Conservation (phyloP, 2,797 vertebrate species). For the Sternarchorhynchus goeldii region DNA sequence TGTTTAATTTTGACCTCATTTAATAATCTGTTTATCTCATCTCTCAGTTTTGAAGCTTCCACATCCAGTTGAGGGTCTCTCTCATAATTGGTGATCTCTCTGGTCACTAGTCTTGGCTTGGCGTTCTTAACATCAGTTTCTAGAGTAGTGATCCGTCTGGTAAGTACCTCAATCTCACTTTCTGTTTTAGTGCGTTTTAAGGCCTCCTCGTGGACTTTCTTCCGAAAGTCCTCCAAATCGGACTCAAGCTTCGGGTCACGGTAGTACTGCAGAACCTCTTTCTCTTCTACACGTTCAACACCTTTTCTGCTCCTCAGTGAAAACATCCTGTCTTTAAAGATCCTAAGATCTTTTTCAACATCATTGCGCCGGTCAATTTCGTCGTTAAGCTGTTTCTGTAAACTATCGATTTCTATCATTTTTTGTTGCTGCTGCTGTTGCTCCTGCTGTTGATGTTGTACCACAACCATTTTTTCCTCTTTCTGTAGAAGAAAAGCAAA, state of each 20-base stretch:
- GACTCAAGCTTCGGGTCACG: conserved; percentile 87
- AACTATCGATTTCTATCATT: conserved; percentile 63
- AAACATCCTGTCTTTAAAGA: conserved; percentile 78
- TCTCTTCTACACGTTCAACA: conserved; percentile 89
- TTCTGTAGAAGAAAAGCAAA: conserved; percentile 74
- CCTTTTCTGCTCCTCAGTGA: conserved; percentile 87
- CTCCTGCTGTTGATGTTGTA: conserved; percentile 71
- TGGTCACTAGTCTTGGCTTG: conserved; percentile 86
- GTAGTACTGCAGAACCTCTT: conserved; percentile 89
- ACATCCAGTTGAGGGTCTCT: conserved; percentile 86
- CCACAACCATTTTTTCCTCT: conserved; percentile 79
- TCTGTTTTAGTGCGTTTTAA: conserved; percentile 73
- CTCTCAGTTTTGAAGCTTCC: conserved; percentile 77
- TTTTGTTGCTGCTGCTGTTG: conserved; percentile 68
- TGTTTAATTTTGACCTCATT: conserved; percentile 71
- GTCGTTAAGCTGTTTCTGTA: conserved; percentile 79
- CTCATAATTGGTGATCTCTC: conserved; percentile 93
- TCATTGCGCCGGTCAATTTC: conserved; percentile 77
- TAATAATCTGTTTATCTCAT: conserved; percentile 77
- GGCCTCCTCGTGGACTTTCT: conserved; percentile 76
- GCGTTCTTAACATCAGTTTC: conserved; percentile 74
- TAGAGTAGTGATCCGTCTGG: conserved; percentile 73
- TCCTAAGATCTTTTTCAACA: conserved; percentile 76
- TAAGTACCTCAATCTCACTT: conserved; percentile 75
- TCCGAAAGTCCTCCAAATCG: conserved; percentile 70